Evolutionary conservation across 2,113 vertebrate genomes (phyloP), one percentile per base, ranked within the genome.

Genomic region (Boleophthalmus pectinirostris): DNA sequence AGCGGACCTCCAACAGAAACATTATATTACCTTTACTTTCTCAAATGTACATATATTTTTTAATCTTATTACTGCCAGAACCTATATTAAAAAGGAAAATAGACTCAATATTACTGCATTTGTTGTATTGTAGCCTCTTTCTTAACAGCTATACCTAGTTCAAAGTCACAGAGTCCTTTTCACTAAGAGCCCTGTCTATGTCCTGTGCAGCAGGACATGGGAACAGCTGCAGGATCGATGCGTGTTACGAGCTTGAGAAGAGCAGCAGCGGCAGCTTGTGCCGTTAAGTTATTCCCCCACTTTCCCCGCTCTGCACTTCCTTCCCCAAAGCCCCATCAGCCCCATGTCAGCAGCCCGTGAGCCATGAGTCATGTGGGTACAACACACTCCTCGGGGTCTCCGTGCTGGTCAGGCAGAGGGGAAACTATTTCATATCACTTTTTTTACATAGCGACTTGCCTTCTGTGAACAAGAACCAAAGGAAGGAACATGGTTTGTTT

Each of bases 321-420:
- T 61, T 85, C 81, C 58, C 81, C 69, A 47, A 84, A 73, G 71
- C 73, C 78, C 75, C 87, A 75, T 79, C 77, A 73, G 69, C 53
- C 72, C 56, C 66, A 78, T 86, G 82, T 77, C 80, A 75, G 83
- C 83, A 71, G 83, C 61, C 72, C 82, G 72, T 74, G 74, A 84
- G 81, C 79, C 80, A 80, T 89, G 85, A 90, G 77, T 85, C 88
- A 90, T 88, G 75, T 81, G 83, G 85, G 85, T 25, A 63, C 79
- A 72, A 80, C 77, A 69, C 58, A 9, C 68, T 82, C 78, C 64
- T 82, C 61, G 1, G 81, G 73, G 72, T 78, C 75, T 74, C 71
- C 70, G 78, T 77, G 83, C 77, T 81, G 81, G 70, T 87, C 78
- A 81, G 82, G 78, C 63, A 77, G 69, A 86, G 71, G 53, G 77